Conservation (phyloP, 2,113 vertebrate species). For the Leucosticte australis region DNA sequence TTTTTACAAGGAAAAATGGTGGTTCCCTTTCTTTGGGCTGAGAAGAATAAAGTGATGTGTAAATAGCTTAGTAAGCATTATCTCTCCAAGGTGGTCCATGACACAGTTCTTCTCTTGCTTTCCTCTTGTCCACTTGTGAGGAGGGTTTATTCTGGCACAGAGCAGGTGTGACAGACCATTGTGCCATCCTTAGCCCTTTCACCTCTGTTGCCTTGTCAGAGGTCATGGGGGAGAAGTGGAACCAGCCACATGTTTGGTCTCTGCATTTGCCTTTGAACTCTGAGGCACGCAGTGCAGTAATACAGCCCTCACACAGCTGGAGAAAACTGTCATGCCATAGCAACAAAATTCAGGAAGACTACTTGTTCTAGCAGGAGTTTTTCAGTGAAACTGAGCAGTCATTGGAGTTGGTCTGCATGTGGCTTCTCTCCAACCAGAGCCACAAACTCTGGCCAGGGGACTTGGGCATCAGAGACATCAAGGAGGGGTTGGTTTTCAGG, state of each 20-base stretch:
- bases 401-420: rapidly evolving
- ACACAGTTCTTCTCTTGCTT: not conserved
- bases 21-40: not conserved
- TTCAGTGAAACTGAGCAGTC: not conserved
- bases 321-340: not conserved
- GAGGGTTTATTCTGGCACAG: not conserved
- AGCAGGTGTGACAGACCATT: not conserved
- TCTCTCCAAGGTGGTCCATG: not conserved
- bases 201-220: not conserved
- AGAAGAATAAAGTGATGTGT: not conserved
- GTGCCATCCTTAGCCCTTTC: not conserved
- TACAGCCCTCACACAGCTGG: not conserved
- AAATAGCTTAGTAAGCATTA: not conserved
- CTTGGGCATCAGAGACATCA: rapidly evolving
- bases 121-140: not conserved
- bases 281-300: not conserved
- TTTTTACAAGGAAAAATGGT: not conserved
- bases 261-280: not conserved
- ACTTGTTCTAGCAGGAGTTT: not conserved
- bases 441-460: not conserved
- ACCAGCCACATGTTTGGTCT: not conserved
- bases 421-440: not conserved
- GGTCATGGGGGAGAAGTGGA: not conserved
- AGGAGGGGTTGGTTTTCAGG: not conserved
- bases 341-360: not conserved